Evolutionary conservation across 2,888 invertebrate species (phyloP), one percentile per base, ranked within the genome.

Genomic region (Drosophila lutescens): DNA sequence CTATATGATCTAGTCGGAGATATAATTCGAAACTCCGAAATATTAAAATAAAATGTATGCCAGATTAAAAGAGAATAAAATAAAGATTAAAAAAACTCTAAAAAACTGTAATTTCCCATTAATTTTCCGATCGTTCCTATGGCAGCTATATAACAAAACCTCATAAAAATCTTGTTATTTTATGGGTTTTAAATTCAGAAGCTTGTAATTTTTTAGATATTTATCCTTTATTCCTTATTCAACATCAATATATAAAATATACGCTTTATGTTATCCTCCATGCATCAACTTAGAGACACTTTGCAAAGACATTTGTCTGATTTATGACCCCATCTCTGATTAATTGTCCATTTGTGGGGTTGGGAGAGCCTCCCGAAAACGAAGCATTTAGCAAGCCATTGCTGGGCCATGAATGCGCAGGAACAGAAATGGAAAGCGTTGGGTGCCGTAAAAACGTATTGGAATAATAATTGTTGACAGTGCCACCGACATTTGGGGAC

Each of bases 391-490:
- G 68, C 58, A 61, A 74, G 54, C 34, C 61, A 57, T 74, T 70
- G 65, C 4, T 20, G 20, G 20, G 20, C 20, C 20, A 20, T 20
- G 20, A 20, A 20, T 20, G 20, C 20, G 83, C 78, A 74, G 62
- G 74, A 61, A 76, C 74, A 26, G 2, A 26, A 76, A 78, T 58
- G 66, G 71, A 65, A 55, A 78, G 58, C 8, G 44, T 20, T 20
- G 65, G n/a, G 20, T 40, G 43, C 40, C 13, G 43, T 46, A 65
- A 85, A 78, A 69, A 76, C 79, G 58, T 84, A 84, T 83, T 78
- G 74, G 62, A 83, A 76, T 79, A 83, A 83, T 83, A 83, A 83
- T 83, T 83, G 76, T 76, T 82, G 78, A 67, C 74, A 75, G 73
- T 77, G 68, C 41, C 49, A 10, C 34, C 61, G 55, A 58, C 72